Evolutionary conservation across 2,113 vertebrate species (phyloP).

Genomic region (Thalassoma bifasciatum): DNA sequence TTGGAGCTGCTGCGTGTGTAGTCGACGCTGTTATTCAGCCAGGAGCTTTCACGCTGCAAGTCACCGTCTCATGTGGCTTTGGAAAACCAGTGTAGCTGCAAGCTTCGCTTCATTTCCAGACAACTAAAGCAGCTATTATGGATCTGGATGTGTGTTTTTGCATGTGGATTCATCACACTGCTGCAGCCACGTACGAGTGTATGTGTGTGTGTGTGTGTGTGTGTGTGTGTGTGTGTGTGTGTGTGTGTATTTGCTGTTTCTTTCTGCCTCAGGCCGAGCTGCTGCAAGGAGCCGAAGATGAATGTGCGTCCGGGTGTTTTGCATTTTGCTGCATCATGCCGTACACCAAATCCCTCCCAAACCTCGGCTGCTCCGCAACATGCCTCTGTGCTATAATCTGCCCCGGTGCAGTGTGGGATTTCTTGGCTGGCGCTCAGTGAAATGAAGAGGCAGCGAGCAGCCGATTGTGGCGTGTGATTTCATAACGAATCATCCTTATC

Average conservation of each 20-base stretch:
- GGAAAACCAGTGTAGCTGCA: no score
- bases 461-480: conserved; percentile 45
- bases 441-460: conserved; percentile 45
- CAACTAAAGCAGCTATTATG: no score
- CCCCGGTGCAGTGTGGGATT: conserved; percentile 65
- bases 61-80: not conserved
- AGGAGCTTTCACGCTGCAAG: not conserved
- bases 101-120: no score
- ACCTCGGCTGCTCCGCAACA: conserved; percentile 39
- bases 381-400: conserved; percentile 37
- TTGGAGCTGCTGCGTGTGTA: not conserved
- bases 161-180: no score
- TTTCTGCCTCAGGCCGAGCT: conserved; percentile 7
- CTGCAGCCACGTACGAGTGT: no score
- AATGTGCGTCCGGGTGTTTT: conserved; percentile 37
- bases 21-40: not conserved
- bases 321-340: conserved; percentile 65
- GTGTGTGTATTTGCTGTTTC: no score
- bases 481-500: conserved; percentile 51
- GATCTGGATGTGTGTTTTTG: no score
- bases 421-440: conserved; percentile 46
- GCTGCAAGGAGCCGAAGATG: conserved; percentile 25
- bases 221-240: no score
- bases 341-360: conserved; percentile 13
- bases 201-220: not conserved